Conservation (phyloP, 1,140 invertebrate species). For the Theocolax elegans region DNA sequence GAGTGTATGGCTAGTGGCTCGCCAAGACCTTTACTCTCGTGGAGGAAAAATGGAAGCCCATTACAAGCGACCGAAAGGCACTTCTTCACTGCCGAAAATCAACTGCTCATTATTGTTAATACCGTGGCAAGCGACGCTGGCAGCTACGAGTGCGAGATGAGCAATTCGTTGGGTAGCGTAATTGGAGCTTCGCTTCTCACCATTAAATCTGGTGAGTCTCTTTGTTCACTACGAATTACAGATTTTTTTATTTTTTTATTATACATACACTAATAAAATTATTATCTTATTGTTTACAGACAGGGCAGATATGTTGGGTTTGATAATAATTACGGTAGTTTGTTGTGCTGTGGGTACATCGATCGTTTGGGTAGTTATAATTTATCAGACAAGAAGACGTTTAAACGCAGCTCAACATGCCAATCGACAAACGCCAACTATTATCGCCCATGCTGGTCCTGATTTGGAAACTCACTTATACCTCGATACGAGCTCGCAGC, state of each 20-base stretch:
- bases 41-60: slow-evolving; percentile 86
- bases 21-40: slow-evolving; percentile 87
- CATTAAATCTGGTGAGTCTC: slow-evolving; percentile 70
- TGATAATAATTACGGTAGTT: slow-evolving; percentile 89
- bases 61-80: slow-evolving; percentile 77
- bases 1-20: slow-evolving; percentile 89
- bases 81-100: slow-evolving; percentile 87
- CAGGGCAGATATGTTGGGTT: slow-evolving; percentile 81
- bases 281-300: slow-evolving; percentile 47
- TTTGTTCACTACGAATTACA: background rate
- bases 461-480: slow-evolving; percentile 62
- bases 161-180: slow-evolving; percentile 82
- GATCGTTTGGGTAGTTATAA: slow-evolving; percentile 90
- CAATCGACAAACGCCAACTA: slow-evolving; percentile 42
- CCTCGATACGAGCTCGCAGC: slow-evolving; percentile 64
- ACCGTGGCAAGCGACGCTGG: slow-evolving; percentile 82
- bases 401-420: slow-evolving; percentile 59
- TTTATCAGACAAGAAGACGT: slow-evolving; percentile 84
- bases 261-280: slow-evolving; percentile 36
- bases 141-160: slow-evolving; percentile 88
- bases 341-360: slow-evolving; percentile 91
- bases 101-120: slow-evolving; percentile 88
- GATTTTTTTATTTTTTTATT: no score
- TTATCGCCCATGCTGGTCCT: slow-evolving; percentile 33
- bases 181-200: slow-evolving; percentile 69